phyloP scores from a whole-genome alignment of 2,888 invertebrate genomes.

The Melinaea marsaeus region DNA sequence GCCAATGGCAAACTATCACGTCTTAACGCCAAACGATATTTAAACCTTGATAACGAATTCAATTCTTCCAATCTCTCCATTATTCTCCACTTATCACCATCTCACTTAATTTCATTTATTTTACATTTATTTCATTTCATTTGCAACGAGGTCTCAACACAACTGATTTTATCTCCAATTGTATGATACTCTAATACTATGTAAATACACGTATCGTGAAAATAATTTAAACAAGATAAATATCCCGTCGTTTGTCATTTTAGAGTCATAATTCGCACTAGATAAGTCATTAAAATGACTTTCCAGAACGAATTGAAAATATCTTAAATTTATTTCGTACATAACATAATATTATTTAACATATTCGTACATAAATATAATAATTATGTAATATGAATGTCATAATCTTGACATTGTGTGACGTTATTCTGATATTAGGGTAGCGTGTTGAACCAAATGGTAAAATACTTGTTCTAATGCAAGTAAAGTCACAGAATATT shows the following conservation, averaged over 20 bases:
- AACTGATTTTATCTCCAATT: background rate
- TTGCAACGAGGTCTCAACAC: background rate
- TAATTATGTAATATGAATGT: too few species aligned
- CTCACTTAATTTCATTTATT: conserved; percentile 3
- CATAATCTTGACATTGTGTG: too few species aligned
- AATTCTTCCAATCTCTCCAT: conserved; percentile 12
- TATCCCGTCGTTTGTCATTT: background rate
- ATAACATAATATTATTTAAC: too few species aligned
- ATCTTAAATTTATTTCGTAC: too few species aligned
- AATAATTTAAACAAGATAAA: background rate
- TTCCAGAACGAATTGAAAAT: too few species aligned
- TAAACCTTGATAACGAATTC: conserved; percentile 7
- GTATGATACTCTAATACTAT: conserved; percentile 2
- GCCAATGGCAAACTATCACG: conserved; percentile 64
- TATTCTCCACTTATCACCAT: conserved; percentile 22
- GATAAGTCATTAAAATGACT: too few species aligned
- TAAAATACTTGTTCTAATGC: too few species aligned
- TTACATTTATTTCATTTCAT: background rate
- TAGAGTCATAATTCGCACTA: too few species aligned
- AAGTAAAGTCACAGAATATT: too few species aligned
- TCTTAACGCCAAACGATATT: conserved; percentile 48
- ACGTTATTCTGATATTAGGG: too few species aligned
- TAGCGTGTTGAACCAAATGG: too few species aligned
- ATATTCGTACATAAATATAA: too few species aligned
- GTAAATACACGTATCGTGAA: background rate